Evolutionary conservation across 2,888 invertebrate genomes (phyloP).

Genomic region (Geophilus truncorum): DNA sequence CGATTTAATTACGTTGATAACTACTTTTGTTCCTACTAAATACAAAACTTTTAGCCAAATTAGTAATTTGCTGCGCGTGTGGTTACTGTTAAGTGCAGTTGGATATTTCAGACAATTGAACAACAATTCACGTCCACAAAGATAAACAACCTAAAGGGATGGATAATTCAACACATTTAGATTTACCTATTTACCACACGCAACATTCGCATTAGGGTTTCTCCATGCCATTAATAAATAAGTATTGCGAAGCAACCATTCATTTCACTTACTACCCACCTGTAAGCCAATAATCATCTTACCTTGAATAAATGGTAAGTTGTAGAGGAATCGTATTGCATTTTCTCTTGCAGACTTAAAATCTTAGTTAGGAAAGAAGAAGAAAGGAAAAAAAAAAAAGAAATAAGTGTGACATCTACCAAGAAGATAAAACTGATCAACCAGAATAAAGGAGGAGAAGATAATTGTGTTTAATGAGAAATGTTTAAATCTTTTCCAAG

Average conservation of each 20-base stretch:
- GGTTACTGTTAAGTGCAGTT: not conserved
- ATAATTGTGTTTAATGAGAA: not conserved
- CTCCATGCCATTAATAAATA: not conserved
- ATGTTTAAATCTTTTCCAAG: not conserved
- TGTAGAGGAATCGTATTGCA: not conserved
- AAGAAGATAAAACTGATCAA: not conserved
- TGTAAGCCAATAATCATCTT: not conserved
- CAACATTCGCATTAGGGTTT: not conserved
- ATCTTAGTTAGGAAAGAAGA: not conserved
- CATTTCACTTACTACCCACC: not conserved
- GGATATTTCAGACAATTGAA: not conserved
- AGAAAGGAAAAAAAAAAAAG: not conserved
- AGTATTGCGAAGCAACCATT: not conserved
- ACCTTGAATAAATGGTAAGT: not conserved
- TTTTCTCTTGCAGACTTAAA: not conserved
- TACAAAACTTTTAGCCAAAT: not conserved
- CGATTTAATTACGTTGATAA: not conserved
- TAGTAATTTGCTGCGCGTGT: not conserved
- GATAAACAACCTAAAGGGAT: not conserved
- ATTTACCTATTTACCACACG: slow-evolving; percentile 1
- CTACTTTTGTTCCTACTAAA: not conserved
- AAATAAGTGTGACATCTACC: not conserved
- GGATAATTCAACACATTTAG: slow-evolving; percentile 11
- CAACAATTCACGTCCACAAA: not conserved
- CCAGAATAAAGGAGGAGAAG: not conserved